Evolutionary conservation across 2,113 vertebrate species (phyloP).

Genomic region (Bos indicus): DNA sequence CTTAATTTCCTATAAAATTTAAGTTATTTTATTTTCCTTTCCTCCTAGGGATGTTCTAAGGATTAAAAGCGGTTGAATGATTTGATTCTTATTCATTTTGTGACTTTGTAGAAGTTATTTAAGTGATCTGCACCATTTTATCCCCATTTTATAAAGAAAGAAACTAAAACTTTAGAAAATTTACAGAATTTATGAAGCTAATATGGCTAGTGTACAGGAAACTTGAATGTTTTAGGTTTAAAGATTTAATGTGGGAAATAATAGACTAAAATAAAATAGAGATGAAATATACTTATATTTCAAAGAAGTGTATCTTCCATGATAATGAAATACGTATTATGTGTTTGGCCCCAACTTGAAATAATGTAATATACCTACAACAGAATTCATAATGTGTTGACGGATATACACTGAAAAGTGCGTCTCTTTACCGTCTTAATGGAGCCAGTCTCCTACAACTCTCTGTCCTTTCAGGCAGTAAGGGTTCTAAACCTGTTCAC

Average conservation of each 20-base stretch:
- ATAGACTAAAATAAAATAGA: not conserved
- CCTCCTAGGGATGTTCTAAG: not conserved
- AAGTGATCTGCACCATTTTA: not conserved
- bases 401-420: not conserved
- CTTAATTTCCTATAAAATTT: not conserved
- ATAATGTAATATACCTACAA: not conserved
- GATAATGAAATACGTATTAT: not conserved
- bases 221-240: not conserved
- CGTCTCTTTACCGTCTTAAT: not conserved
- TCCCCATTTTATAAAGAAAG: not conserved
- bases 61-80: not conserved
- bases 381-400: not conserved
- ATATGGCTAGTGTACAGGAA: not conserved
- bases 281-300: not conserved
- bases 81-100: not conserved
- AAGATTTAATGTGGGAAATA: not conserved
- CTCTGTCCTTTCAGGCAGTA: not conserved
- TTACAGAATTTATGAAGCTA: not conserved
- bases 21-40: not conserved
- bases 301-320: not conserved
- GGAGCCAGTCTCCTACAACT: not conserved
- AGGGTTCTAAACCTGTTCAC: not conserved
- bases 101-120: not conserved
- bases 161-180: not conserved
- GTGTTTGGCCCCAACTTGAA: not conserved